Conservation (phyloP, 2,888 invertebrate genomes). For the Drosophila setosimentum region DNA sequence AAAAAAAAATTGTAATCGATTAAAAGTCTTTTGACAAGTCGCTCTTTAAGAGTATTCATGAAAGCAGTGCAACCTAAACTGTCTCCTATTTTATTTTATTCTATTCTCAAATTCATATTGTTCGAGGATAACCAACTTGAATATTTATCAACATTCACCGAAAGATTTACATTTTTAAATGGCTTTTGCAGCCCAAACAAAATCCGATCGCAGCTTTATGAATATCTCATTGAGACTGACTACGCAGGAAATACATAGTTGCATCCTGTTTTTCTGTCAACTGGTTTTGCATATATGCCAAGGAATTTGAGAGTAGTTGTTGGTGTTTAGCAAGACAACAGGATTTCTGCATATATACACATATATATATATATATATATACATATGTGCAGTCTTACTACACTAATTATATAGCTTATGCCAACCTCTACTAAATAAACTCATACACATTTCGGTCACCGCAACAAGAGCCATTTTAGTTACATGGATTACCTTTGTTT, state of each 20-base stretch:
- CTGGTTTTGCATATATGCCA: slow-evolving; percentile 24
- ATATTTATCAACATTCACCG: slow-evolving; percentile 15
- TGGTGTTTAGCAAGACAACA: background rate
- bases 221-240: slow-evolving; percentile 41
- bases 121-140: background rate
- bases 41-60: background rate
- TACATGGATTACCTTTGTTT: slow-evolving; percentile 40
- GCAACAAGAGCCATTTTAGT: slow-evolving; percentile 38
- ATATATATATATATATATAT: background rate
- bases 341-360: background rate
- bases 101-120: slow-evolving; percentile 3
- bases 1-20: background rate
- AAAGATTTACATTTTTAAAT: slow-evolving; percentile 40
- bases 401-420: slow-evolving; percentile 47
- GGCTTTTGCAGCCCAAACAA: slow-evolving; percentile 5
- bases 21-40: background rate
- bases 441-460: slow-evolving; percentile 42
- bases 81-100: background rate
- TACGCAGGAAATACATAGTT: slow-evolving; percentile 24
- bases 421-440: slow-evolving; percentile 57
- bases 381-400: background rate
- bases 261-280: slow-evolving; percentile 13
- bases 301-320: background rate
- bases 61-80: background rate
- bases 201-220: slow-evolving; percentile 44